Conservation (phyloP, 30 jellyfish, hydroid and myxozoan species). For the Aurelia sp. region DNA sequence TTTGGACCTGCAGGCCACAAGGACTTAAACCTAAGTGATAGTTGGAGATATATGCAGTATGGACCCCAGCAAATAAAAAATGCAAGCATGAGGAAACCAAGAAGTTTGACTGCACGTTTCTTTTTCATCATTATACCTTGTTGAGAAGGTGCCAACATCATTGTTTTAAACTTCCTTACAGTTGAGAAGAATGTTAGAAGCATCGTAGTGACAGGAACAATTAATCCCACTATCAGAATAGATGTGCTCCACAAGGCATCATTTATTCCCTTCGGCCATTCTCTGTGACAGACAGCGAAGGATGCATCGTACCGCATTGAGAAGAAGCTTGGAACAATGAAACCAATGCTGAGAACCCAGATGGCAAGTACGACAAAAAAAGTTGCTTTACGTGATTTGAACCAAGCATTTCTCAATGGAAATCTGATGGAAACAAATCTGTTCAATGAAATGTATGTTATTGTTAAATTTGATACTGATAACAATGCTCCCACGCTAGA, state of each 20-base stretch:
- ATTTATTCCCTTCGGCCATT: slow-evolving; percentile 40
- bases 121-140: slow-evolving; percentile 1
- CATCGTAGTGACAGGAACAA: slow-evolving; percentile 24
- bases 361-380: background rate
- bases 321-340: slow-evolving; percentile 5
- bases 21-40: slow-evolving; percentile 24
- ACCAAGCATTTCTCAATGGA: slow-evolving; percentile 18
- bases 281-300: slow-evolving; percentile 36
- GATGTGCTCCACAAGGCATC: slow-evolving; percentile 6
- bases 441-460: slow-evolving; percentile 38
- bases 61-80: slow-evolving; percentile 59
- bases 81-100: slow-evolving; percentile 38
- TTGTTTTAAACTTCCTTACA: slow-evolving; percentile 7
- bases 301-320: slow-evolving; percentile 28
- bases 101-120: slow-evolving; percentile 10
- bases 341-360: slow-evolving; percentile 26
- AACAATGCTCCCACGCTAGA: slow-evolving; percentile 53
- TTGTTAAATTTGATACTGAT: slow-evolving; percentile 30
- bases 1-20: slow-evolving; percentile 38
- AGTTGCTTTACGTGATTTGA: too few species aligned
- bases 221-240: slow-evolving; percentile 13
- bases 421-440: slow-evolving; percentile 35
- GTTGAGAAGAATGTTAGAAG: slow-evolving; percentile 29
- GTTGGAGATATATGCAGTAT: slow-evolving; percentile 7
- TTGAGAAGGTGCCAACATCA: slow-evolving; percentile 7